A percentile compares a stretch with the other conserved stretches of the same genome.
These are phyloP conservation scores for Fundulus diaphanus DNA, from an alignment of 2,797 vertebrate species.

Conservation along the genomic window DNA sequence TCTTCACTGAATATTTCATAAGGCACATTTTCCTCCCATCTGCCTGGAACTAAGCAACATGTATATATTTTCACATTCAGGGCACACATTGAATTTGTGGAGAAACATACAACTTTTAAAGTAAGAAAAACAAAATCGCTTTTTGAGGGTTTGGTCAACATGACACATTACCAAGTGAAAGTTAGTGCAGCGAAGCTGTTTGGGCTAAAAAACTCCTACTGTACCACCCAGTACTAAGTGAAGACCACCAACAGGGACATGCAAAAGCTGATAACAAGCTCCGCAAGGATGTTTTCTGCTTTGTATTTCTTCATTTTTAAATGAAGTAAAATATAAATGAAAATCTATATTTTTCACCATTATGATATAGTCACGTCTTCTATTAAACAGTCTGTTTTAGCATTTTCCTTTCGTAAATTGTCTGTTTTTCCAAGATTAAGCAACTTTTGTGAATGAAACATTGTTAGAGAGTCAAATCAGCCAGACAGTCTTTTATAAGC, in stretches of 20 bases:
- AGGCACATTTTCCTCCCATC: background rate
- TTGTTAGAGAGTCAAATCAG: background rate
- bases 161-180: background rate
- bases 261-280: background rate
- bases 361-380: background rate
- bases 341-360: background rate
- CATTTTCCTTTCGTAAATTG: background rate
- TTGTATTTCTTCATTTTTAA: background rate
- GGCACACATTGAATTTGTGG: background rate
- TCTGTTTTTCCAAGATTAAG: background rate
- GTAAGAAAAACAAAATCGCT: background rate
- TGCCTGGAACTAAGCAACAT: background rate
- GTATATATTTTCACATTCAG: background rate
- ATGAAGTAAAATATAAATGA: background rate
- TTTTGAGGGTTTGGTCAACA: background rate
- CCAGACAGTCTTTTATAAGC: background rate
- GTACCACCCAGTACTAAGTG: no score
- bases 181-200: background rate
- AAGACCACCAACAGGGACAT: background rate
- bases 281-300: background rate
- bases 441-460: background rate
- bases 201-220: background rate
- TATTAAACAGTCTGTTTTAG: background rate
- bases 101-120: background rate
- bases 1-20: background rate